Evolutionary conservation across 2,888 invertebrate species (phyloP), one percentile per base, ranked within the genome.

Genomic region (Homarus gammarus): DNA sequence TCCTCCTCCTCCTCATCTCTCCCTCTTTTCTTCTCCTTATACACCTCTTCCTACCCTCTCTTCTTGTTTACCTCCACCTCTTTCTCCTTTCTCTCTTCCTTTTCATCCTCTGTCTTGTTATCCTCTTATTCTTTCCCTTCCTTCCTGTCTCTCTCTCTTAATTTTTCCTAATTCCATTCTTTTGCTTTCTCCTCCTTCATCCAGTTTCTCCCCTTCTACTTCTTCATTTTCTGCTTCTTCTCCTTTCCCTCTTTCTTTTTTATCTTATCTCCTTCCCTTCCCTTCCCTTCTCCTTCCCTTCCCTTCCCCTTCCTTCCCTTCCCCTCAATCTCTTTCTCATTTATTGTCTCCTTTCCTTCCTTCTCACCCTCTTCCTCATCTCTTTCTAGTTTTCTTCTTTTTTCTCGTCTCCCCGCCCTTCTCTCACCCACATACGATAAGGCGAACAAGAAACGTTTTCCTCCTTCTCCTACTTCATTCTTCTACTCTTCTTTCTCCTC

Each of bases 81-180:
- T 75, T 36, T 75, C 44, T 44, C 75, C 38, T 38, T 40, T 73
- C 73, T 49, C 10, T 49, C 12, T 12, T 12, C 1, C 44, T 49
- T 31, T 49, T 49, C 44, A 6, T 0, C 44, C 6, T 49, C 44
- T 40, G 38, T n/a, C 40, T n/a, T n/a, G n/a, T n/a, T n/a, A n/a
- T n/a, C n/a, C 73, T 73, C 73, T 73, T 38, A 36, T 38, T 73
- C 73, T 36, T 36, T 72, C 72, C 36, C 38, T 72, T 12, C 22
- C 56, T 18, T 18, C 22, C 56, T 56, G 0, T 56, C 56, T 56
- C 56, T 56, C 22, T 22, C 56, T 56, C 36, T 31, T 1, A 40
- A 5, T 22, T 40, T 33, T 75, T 38, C 33, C 18, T n/a, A 49
- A 3, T 12, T 56, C 22, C 56, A 12, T 56, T 56, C 56, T 56